A percentile compares a stretch with the other conserved stretches of the same genome.
These are phyloP conservation scores for Lamproptera curius DNA, from an alignment of 2,888 invertebrate genomes.

Conservation along the genomic window DNA sequence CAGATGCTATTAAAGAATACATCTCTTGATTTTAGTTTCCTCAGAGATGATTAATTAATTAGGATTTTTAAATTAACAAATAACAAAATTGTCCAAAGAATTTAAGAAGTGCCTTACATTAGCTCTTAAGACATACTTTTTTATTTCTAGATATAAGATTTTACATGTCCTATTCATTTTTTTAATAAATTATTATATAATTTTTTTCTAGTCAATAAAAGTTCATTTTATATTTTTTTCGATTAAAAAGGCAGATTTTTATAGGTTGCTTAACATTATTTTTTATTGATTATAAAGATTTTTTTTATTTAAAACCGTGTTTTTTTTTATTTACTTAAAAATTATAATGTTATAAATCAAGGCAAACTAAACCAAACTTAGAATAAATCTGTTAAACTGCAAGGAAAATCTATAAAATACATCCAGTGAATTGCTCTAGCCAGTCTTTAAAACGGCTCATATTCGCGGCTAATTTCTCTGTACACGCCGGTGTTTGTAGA, in stretches of 20 bases:
- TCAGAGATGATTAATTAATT: conserved; percentile 36
- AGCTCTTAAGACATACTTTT: conserved; percentile 15
- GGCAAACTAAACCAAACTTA: no score
- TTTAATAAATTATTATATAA: not conserved
- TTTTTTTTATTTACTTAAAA: no score
- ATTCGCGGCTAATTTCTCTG: conserved; percentile 47
- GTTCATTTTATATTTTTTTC: conserved; percentile 12
- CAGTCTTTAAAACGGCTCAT: conserved; percentile 57
- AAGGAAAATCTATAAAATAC: conserved; percentile 22
- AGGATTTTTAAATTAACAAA: not conserved
- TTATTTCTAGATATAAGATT: conserved; percentile 1
- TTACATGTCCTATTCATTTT: not conserved
- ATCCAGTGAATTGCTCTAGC: conserved; percentile 55
- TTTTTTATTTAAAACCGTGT: no score
- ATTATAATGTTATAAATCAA: no score
- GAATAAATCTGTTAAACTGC: no score
- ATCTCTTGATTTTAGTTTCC: conserved; percentile 60
- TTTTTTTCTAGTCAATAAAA: conserved; percentile 17
- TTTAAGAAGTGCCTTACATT: conserved; percentile 18
- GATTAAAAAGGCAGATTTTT: conserved; percentile 10
- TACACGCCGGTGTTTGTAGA: conserved; percentile 53
- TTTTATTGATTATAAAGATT: no score
- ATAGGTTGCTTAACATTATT: no score
- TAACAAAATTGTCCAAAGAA: conserved; percentile 15
- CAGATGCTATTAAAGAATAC: conserved; percentile 49